Conservation (phyloP, 2,888 invertebrate species). For the Archips xylosteana region DNA sequence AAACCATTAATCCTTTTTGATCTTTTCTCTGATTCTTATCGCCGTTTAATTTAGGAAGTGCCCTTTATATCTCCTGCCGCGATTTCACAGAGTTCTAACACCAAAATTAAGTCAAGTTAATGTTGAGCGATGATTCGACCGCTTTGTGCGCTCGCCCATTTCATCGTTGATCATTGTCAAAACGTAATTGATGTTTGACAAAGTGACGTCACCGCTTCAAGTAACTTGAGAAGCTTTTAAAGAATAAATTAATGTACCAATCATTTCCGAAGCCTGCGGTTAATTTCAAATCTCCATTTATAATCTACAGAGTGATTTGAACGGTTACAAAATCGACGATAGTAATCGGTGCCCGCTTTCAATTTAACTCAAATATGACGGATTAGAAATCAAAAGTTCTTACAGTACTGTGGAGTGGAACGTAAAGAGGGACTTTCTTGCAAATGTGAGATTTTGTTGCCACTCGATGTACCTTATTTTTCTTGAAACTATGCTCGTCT, state of each 20-base stretch:
- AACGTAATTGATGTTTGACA: slow-evolving; percentile 80
- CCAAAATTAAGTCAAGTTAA: slow-evolving; percentile 43
- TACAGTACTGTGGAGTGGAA: no score
- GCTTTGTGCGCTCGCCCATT: slow-evolving; percentile 61
- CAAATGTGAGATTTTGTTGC: no score
- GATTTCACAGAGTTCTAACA: slow-evolving; percentile 31
- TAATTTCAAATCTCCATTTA: slow-evolving; percentile 47
- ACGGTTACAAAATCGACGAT: slow-evolving; percentile 9
- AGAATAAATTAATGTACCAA: slow-evolving; percentile 73
- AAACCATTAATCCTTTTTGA: slow-evolving; percentile 5
- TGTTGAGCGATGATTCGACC: slow-evolving; percentile 52
- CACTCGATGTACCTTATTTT: no score
- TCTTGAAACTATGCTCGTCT: no score
- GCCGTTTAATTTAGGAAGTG: slow-evolving; percentile 7
- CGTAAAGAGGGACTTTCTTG: no score
- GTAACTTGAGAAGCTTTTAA: slow-evolving; percentile 75
- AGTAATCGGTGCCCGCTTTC: background rate
- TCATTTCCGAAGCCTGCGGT: slow-evolving; percentile 52
- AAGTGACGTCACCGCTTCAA: slow-evolving; percentile 76
- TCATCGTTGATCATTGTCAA: slow-evolving; percentile 80
- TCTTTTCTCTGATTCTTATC: slow-evolving; percentile 16
- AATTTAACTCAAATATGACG: background rate
- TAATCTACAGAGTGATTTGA: slow-evolving; percentile 38
- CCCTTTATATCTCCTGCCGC: slow-evolving; percentile 24
- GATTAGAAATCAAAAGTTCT: background rate